These are phyloP conservation scores for Thalassoma bifasciatum DNA, from an alignment of 2,113 vertebrate genomes.

Conservation along the genomic window DNA sequence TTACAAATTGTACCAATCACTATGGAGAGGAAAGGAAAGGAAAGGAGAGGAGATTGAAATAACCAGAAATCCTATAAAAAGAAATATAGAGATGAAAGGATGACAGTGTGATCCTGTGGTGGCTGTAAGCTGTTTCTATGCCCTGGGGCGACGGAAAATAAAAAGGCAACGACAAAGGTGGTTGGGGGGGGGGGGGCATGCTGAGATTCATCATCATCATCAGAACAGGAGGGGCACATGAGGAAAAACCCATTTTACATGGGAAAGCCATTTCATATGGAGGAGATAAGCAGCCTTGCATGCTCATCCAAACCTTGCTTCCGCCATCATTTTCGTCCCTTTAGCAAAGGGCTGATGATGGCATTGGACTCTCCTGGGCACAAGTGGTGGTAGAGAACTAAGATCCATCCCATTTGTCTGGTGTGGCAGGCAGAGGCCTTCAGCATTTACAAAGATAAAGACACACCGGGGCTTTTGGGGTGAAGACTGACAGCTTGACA, in stretches of 20 bases:
- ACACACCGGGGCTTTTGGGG: constrained; percentile 28
- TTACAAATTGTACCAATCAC: background rate
- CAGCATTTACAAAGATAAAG: constrained; percentile 10
- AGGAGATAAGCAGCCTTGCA: constrained; percentile 53
- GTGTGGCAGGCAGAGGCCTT: constrained; percentile 2
- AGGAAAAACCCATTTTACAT: constrained; percentile 57
- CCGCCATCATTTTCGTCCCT: constrained; percentile 14
- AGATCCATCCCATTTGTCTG: constrained; percentile 6
- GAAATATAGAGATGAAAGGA: constrained; percentile 21
- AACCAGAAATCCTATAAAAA: constrained; percentile 3
- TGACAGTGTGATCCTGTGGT: constrained; percentile 33
- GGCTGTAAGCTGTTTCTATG: constrained; percentile 57
- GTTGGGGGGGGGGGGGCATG: constrained; percentile 8
- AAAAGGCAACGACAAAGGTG: constrained; percentile 41
- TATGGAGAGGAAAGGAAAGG: background rate
- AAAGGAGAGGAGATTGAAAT: constrained; percentile 12
- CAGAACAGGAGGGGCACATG: constrained; percentile 37
- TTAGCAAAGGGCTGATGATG: constrained; percentile 9
- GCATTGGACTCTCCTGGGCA: constrained; percentile 23
- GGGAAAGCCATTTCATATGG: constrained; percentile 68
- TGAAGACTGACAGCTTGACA: constrained; percentile 53
- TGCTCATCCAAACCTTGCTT: constrained; percentile 31
- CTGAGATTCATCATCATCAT: constrained; percentile 75
- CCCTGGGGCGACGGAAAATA: constrained; percentile 58
- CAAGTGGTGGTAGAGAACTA: constrained; percentile 42